A percentile compares a stretch with the other conserved stretches of the same genome.
Conservation (phyloP, 2,113 vertebrate genomes). For the Tiliqua scincoides region DNA sequence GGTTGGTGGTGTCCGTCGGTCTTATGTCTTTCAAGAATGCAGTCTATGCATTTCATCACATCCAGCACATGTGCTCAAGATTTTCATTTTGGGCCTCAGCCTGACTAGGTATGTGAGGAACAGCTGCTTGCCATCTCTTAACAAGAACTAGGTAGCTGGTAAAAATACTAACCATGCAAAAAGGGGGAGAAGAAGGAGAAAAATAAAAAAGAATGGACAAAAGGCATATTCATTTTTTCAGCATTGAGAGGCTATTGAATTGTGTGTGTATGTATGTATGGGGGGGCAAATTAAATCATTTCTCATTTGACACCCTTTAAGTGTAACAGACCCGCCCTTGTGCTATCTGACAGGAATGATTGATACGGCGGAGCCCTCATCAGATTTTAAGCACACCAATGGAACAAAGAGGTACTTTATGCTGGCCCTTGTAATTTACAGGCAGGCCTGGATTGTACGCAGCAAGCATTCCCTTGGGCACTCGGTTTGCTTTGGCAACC, state of each 20-base stretch:
- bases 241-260: constrained; percentile 72
- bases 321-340: constrained; percentile 80
- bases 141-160: constrained; percentile 72
- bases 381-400: constrained; percentile 77
- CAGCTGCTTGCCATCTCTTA: constrained; percentile 76
- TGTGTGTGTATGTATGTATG: constrained; percentile 72
- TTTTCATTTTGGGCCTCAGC: constrained; percentile 46
- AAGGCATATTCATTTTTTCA: constrained; percentile 72
- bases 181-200: too few relatives aligned
- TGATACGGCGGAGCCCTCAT: constrained; percentile 75
- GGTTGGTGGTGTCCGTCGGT: not conserved
- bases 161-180: constrained; percentile 69
- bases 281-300: constrained; percentile 79
- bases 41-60: not conserved
- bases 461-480: constrained; percentile 55
- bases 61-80: constrained; percentile 13
- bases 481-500: constrained; percentile 72
- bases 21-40: not conserved
- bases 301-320: constrained; percentile 74
- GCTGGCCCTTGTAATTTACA: constrained; percentile 21
- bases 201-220: constrained; percentile 59
- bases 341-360: constrained; percentile 74
- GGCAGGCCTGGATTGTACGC: constrained; percentile 54
- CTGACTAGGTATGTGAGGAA: constrained; percentile 65
- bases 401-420: constrained; percentile 80